Conservation (phyloP, 2,113 vertebrate genomes). For the Climacteris rufus region DNA sequence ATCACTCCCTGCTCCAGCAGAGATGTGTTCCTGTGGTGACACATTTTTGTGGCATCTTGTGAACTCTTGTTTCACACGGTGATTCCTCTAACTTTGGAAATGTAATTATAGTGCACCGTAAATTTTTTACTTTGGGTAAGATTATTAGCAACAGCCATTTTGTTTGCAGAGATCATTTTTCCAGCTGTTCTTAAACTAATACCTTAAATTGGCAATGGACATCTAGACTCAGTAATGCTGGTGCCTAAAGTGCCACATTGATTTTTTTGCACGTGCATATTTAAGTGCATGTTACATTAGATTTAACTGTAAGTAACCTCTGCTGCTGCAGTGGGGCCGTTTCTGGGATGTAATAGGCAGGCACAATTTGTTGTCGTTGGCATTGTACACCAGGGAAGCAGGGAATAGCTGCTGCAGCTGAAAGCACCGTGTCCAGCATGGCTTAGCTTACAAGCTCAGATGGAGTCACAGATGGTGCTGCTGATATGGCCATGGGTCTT, state of each 20-base stretch:
- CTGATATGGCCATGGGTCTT: background rate
- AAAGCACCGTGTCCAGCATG: background rate
- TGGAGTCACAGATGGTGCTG: slow-evolving; percentile 13
- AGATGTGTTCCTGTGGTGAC: background rate
- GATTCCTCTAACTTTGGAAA: background rate
- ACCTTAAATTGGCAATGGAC: background rate
- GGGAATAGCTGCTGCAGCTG: background rate
- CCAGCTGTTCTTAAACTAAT: background rate
- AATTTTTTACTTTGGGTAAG: background rate
- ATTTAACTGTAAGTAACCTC: background rate
- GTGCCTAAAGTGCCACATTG: background rate
- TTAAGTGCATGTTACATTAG: background rate
- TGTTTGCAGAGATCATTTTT: background rate
- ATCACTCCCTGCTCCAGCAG: background rate
- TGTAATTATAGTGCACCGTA: background rate
- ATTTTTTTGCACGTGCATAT: background rate
- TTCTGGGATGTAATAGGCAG: background rate
- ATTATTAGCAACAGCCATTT: background rate
- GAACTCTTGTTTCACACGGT: background rate
- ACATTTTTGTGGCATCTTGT: background rate
- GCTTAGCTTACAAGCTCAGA: background rate
- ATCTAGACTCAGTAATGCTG: background rate
- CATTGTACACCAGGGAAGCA: background rate
- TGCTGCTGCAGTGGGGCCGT: background rate
- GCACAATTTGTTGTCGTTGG: background rate